Evolutionary conservation across 2,113 vertebrate species (phyloP).

Genomic region (Rhynchomys soricoides): DNA sequence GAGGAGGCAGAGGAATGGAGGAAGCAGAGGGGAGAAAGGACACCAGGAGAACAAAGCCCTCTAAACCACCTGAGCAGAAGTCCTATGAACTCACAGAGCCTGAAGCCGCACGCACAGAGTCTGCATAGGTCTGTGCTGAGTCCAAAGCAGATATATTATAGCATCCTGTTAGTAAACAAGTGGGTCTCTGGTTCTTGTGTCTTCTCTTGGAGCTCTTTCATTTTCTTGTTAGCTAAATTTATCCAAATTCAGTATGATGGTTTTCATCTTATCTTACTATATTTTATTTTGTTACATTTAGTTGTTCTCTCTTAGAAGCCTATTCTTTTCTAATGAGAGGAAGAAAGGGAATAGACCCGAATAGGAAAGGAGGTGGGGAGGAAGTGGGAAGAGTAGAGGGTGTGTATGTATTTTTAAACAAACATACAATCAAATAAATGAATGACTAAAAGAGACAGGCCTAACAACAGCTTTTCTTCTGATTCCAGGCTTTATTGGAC

Average conservation of each 20-base stretch:
- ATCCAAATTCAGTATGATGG: not conserved
- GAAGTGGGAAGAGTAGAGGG: not conserved
- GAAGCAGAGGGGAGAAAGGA: not conserved
- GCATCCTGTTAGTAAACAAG: too few relatives aligned
- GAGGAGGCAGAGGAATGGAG: not conserved
- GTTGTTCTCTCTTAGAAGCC: too few relatives aligned
- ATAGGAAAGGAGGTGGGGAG: not conserved
- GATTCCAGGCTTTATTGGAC: not conserved
- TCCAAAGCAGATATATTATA: too few relatives aligned
- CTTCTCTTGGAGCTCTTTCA: not conserved
- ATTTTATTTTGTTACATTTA: not conserved
- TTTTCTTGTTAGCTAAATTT: not conserved
- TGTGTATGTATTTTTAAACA: not conserved
- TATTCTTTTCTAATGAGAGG: not conserved
- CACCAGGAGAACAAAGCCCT: not conserved
- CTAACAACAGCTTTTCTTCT: not conserved
- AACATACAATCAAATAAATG: too few relatives aligned
- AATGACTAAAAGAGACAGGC: not conserved
- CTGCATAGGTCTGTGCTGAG: not conserved
- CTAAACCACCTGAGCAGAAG: not conserved
- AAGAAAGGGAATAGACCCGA: not conserved
- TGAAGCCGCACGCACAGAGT: not conserved
- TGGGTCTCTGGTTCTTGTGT: not conserved
- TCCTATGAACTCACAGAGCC: not conserved
- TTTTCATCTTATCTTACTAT: not conserved